A percentile compares a stretch with the other conserved stretches of the same genome.
These are phyloP conservation scores for Stenotaenia linearis DNA, from an alignment of 2,888 invertebrate genomes.

Conservation along the genomic window DNA sequence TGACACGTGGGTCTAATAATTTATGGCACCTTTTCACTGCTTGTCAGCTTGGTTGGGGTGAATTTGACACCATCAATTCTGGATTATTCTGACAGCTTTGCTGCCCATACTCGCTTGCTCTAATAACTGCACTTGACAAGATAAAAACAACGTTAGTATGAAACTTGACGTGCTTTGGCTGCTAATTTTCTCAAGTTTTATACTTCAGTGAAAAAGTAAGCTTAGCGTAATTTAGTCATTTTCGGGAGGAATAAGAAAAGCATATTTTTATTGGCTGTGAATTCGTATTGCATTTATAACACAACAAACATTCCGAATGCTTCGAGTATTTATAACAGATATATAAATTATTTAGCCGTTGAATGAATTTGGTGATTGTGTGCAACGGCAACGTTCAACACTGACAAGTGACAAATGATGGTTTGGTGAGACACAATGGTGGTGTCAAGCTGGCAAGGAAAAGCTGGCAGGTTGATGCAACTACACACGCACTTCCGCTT, in stretches of 20 bases:
- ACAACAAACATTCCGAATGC: no score
- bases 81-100: slow-evolving; percentile 4
- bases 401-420: slow-evolving; percentile 27
- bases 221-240: no score
- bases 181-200: neutral
- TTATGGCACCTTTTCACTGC: neutral
- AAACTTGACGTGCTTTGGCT: neutral
- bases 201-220: neutral
- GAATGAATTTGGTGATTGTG: neutral
- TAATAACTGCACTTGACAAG: neutral
- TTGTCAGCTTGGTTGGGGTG: slow-evolving; percentile 4
- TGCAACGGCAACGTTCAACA: neutral
- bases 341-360: neutral
- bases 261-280: no score
- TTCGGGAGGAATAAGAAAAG: no score
- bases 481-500: slow-evolving; percentile 13
- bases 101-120: neutral
- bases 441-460: neutral
- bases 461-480: slow-evolving; percentile 19
- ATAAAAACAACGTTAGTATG: neutral
- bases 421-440: neutral
- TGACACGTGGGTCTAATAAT: neutral
- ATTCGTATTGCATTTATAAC: no score
- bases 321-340: neutral
- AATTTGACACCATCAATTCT: slow-evolving; percentile 9